A percentile compares a stretch with the other conserved stretches of the same genome.
Conservation (phyloP, 2,888 invertebrate species). For the Drosophila diplacantha region DNA sequence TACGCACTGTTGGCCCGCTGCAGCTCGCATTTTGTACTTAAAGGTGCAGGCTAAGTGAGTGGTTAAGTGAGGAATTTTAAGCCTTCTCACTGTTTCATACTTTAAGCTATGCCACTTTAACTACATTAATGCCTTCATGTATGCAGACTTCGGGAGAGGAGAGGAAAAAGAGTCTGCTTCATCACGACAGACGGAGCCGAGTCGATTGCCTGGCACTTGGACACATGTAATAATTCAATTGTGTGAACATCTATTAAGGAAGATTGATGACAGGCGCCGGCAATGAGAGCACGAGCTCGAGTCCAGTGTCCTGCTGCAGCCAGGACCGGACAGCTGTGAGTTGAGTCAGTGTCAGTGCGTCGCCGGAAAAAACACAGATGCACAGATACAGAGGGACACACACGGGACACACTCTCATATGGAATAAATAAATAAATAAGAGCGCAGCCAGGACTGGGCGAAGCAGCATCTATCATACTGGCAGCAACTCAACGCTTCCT, state of each 20-base stretch:
- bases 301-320: conserved; percentile 27
- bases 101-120: conserved; percentile 51
- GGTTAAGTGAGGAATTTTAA: background rate
- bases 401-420: conserved; percentile 22
- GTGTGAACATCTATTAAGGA: conserved; percentile 75
- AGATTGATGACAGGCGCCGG: conserved; percentile 72
- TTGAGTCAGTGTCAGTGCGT: conserved; percentile 40
- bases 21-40: conserved; percentile 4
- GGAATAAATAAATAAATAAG: conserved; percentile 59
- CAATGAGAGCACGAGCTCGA: conserved; percentile 18
- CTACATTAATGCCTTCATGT: conserved; percentile 57
- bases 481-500: conserved; percentile 40
- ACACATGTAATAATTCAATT: conserved; percentile 75
- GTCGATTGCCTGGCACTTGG: conserved; percentile 68
- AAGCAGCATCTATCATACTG: conserved; percentile 40
- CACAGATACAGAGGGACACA: conserved; percentile 5
- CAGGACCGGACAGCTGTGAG: conserved; percentile 31
- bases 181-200: conserved; percentile 18
- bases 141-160: conserved; percentile 49
- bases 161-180: conserved; percentile 9
- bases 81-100: conserved; percentile 11
- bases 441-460: conserved; percentile 21
- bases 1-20: conserved; percentile 31
- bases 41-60: conserved; percentile 2
- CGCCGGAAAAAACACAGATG: conserved; percentile 36